Conservation (phyloP, 64 coral and sea anemone species). For the Montipora sp. region DNA sequence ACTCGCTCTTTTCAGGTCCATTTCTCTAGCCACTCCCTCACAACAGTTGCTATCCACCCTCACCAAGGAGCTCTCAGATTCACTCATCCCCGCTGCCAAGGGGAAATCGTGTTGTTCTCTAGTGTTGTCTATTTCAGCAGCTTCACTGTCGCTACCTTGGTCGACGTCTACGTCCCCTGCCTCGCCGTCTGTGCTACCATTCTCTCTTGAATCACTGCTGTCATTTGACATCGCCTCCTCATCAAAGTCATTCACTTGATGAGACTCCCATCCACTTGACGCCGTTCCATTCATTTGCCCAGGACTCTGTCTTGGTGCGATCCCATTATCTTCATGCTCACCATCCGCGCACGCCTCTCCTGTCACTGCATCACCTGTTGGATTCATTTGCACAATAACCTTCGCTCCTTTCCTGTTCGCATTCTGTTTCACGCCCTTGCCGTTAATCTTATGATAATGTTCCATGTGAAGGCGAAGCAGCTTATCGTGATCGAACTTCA, state of each 20-base stretch:
- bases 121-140: neutral
- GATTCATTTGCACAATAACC: neutral
- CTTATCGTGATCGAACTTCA: slow-evolving; percentile 94
- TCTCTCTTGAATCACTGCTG: slow-evolving; percentile 12
- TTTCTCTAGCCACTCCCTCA: neutral
- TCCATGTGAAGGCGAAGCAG: slow-evolving; percentile 88
- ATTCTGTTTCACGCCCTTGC: slow-evolving; percentile 54
- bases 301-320: neutral
- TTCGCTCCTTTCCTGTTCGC: slow-evolving; percentile 7
- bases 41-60: neutral
- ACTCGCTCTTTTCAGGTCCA: neutral
- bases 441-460: slow-evolving; percentile 80
- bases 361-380: neutral
- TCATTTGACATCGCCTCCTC: slow-evolving; percentile 14
- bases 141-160: neutral
- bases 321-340: neutral
- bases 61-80: neutral
- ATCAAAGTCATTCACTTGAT: neutral
- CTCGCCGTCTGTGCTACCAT: slow-evolving; percentile 11
- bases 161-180: neutral
- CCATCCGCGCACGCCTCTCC: neutral
- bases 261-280: neutral
- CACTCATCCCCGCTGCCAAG: too few relatives aligned
- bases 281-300: neutral
- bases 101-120: neutral